phyloP scores from a whole-genome alignment of 2,888 invertebrate species.

The Pelosia muscerda region DNA sequence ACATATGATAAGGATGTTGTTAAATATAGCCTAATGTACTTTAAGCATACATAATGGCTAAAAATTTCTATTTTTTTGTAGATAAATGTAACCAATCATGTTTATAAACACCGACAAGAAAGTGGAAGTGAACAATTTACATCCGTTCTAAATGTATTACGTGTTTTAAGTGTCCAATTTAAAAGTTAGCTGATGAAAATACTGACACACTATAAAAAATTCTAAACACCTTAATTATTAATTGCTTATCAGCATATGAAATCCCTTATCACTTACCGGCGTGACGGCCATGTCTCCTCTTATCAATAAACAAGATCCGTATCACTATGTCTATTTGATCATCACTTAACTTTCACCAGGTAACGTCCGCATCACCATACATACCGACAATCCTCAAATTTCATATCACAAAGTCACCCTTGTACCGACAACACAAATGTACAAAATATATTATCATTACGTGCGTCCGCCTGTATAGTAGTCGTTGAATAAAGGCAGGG shows the following conservation, averaged over 20 bases:
- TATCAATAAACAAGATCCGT: conserved; percentile 67
- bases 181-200: neutral
- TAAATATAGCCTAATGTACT: neutral
- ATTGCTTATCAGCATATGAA: conserved; percentile 10
- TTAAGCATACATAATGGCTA: conserved; percentile 3
- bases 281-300: conserved; percentile 74
- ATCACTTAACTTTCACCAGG: conserved; percentile 80
- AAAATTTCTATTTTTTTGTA: conserved; percentile 1
- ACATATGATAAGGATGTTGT: neutral
- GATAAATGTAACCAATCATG: neutral
- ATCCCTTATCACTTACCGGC: conserved; percentile 68
- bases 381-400: conserved; percentile 67
- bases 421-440: conserved; percentile 58
- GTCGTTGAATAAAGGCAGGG: conserved; percentile 66
- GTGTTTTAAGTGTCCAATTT: neutral
- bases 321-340: conserved; percentile 75
- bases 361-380: conserved; percentile 63
- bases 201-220: neutral
- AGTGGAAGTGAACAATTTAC: conserved; percentile 22
- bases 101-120: conserved; percentile 20
- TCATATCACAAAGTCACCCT: conserved; percentile 64
- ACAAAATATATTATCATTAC: conserved; percentile 60
- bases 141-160: neutral
- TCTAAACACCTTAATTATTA: neutral
- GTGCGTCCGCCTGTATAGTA: conserved; percentile 67